Conservation (phyloP, 2,797 vertebrate species). For the Anomalospiza imberbis region DNA sequence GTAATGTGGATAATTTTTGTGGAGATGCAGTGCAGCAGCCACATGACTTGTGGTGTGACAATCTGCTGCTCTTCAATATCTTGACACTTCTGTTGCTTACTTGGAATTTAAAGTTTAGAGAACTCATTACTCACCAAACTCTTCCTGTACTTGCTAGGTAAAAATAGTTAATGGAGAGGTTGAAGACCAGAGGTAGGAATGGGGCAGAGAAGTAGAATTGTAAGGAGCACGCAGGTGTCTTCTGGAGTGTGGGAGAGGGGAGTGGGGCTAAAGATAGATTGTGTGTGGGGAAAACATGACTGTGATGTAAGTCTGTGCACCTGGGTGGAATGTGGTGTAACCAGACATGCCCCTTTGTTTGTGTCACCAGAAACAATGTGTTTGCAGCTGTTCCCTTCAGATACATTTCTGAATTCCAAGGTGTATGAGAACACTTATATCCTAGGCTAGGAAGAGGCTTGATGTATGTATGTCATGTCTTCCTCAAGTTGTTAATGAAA, state of each 20-base stretch:
- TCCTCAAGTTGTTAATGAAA: background rate
- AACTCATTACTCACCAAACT: background rate
- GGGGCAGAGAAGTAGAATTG: background rate
- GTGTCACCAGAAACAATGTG: background rate
- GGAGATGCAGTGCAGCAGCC: background rate
- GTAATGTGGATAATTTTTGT: conserved; percentile 33
- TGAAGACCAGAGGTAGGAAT: background rate
- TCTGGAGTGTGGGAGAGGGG: background rate
- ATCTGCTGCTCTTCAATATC: conserved; percentile 12
- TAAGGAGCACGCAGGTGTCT: background rate
- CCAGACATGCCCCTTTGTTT: background rate
- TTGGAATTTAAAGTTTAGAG: background rate
- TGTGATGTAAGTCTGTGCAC: background rate
- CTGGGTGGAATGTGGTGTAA: background rate
- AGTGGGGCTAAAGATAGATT: background rate
- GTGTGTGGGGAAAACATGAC: background rate
- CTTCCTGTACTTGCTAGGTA: background rate
- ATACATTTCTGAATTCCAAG: background rate
- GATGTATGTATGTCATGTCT: background rate
- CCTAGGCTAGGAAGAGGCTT: background rate
- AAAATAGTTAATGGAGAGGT: background rate
- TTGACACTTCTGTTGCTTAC: background rate
- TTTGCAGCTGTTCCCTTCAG: background rate
- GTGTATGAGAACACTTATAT: background rate
- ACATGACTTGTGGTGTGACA: conserved; percentile 28